Percentiles rank a stretch among this genome's conserved stretches.
phyloP scores from a whole-genome alignment of 1,140 invertebrate genomes.

The Hyles euphorbiae region DNA sequence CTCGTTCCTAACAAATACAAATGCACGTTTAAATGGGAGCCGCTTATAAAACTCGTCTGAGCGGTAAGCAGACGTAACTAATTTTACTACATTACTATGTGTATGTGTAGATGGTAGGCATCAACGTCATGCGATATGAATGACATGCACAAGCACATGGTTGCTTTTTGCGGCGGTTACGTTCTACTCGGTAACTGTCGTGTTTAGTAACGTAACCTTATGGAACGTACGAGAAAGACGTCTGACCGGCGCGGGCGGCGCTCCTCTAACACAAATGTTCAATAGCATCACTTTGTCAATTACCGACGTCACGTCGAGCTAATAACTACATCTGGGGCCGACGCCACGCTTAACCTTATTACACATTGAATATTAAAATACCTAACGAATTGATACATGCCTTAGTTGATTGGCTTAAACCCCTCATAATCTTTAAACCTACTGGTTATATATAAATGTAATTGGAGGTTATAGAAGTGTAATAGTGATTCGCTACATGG shows the following conservation, averaged over 20 bases:
- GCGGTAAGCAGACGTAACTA: constrained; percentile 36
- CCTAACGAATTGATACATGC: no score
- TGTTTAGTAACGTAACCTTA: constrained; percentile 10
- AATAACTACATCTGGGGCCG: no score
- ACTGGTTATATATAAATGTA: no score
- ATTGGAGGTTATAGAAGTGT: constrained; percentile 27
- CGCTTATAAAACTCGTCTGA: constrained; percentile 27
- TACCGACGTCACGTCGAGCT: no score
- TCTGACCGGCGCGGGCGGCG: background rate
- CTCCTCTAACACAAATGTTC: background rate
- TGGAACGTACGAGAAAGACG: constrained; percentile 1
- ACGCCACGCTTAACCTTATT: no score
- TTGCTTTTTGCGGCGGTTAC: constrained; percentile 40
- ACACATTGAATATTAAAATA: no score
- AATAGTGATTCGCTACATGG: constrained; percentile 38
- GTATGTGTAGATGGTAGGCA: constrained; percentile 18
- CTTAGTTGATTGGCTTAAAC: no score
- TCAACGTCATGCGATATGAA: constrained; percentile 52
- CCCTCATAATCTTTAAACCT: no score
- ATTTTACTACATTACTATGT: constrained; percentile 30
- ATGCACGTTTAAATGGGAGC: constrained; percentile 12
- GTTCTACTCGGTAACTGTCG: constrained; percentile 12
- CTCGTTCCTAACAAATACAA: constrained; percentile 13
- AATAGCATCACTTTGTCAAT: no score
- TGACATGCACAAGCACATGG: constrained; percentile 54